phyloP scores from a whole-genome alignment of 2,113 vertebrate genomes.

The Megaceryle torquata region DNA sequence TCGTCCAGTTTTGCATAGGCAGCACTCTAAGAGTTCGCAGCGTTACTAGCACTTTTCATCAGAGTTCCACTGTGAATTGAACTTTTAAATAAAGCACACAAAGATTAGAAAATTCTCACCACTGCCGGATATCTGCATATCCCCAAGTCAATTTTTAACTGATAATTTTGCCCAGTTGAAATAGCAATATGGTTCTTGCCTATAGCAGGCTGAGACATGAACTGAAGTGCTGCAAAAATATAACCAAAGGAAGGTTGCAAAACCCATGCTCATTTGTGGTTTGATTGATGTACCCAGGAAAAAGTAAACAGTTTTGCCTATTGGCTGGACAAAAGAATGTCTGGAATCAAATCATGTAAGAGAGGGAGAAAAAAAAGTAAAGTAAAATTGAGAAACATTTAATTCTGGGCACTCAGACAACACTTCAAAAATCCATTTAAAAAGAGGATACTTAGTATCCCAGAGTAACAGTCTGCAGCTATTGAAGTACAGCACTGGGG shows the following conservation, averaged over 20 bases:
- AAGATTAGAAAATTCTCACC: background rate
- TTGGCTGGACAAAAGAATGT: background rate
- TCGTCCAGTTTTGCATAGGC: constrained; percentile 1
- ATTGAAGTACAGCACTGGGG: background rate
- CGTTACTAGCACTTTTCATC: constrained; percentile 2
- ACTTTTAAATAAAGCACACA: background rate
- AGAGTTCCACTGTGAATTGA: background rate
- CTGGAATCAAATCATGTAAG: background rate
- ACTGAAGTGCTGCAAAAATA: background rate
- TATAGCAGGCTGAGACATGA: background rate
- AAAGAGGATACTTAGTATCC: background rate
- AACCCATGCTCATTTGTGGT: background rate
- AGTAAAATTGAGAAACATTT: background rate
- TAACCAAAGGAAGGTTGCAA: background rate
- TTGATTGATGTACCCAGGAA: background rate
- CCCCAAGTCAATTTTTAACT: background rate
- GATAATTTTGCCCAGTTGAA: background rate
- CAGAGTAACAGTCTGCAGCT: background rate
- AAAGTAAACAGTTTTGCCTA: background rate
- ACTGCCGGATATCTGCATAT: background rate
- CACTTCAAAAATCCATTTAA: background rate
- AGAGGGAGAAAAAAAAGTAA: rapidly evolving
- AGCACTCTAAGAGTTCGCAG: background rate
- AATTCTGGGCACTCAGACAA: background rate
- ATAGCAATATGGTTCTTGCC: background rate